phyloP scores from a whole-genome alignment of 2,888 invertebrate genomes.

The Meganola albula region DNA sequence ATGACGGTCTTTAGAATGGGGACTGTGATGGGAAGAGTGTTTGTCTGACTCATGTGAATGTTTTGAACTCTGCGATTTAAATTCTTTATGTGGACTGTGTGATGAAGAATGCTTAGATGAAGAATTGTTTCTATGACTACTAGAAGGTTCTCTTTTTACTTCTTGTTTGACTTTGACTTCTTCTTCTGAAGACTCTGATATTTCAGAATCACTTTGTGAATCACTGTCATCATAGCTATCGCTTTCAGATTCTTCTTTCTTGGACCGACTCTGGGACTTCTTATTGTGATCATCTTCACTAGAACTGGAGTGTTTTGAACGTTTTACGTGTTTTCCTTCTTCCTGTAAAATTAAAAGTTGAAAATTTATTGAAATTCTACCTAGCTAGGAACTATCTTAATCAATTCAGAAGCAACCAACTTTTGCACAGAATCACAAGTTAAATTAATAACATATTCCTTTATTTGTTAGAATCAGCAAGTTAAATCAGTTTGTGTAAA shows the following conservation, averaged over 20 bases:
- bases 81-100: constrained; percentile 33
- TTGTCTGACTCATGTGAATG: constrained; percentile 32
- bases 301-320: constrained; percentile 44
- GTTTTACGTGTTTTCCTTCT: constrained; percentile 50
- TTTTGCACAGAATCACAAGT: no score
- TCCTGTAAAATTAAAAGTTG: constrained; percentile 52
- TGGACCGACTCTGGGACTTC: constrained; percentile 33
- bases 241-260: constrained; percentile 39
- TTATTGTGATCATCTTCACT: constrained; percentile 45
- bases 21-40: constrained; percentile 35
- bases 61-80: constrained; percentile 41
- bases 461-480: no score
- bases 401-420: no score
- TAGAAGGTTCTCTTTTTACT: constrained; percentile 44
- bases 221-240: constrained; percentile 33
- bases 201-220: constrained; percentile 38
- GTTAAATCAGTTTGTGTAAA: no score
- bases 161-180: constrained; percentile 42
- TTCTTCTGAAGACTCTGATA: constrained; percentile 52
- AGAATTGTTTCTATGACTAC: constrained; percentile 37
- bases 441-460: no score
- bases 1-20: constrained; percentile 38
- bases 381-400: no score
- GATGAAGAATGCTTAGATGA: constrained; percentile 39
- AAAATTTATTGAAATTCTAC: no score